Evolutionary conservation across 2,113 vertebrate species (phyloP), one percentile per base, ranked within the genome.

Genomic region (Pedetes capensis): DNA sequence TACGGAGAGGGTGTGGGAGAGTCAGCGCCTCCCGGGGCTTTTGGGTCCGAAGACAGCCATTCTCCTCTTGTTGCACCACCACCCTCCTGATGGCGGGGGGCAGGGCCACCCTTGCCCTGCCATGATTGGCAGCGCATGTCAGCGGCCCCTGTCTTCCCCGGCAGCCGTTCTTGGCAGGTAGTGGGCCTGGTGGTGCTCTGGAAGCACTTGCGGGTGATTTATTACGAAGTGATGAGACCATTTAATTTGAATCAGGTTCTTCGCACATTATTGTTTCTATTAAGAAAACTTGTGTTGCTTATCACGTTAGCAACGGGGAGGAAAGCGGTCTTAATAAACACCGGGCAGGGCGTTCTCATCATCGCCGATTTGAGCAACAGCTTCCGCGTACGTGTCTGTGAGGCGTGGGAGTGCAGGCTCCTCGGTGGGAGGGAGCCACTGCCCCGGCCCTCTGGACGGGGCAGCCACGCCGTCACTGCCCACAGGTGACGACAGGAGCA

Each of bases 191-290:
- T 11, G 0, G 66, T 34, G 14, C 88, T 75, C 6, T 59, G 84
- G 79, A 71, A n/a, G 63, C 11, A 23, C 84, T 91, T 29, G 83
- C 0, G 51, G 81, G 86, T 91, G 82, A 96, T 90, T 95, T 87
- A 88, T 91, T 64, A 42, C 86, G 11, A 84, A 59, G 89, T 91
- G 49, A 96, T 5, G 85, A 91, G 96, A 86, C 75, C 4, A 57
- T 93, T 96, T 96, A 89, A 94, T 96, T 71, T 74, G 74, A 75
- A 66, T 82, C 53, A 39, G 71, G 91, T 34, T 95, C 95, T 83
- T 59, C 53, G 42, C 76, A 63, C 69, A 2, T 82, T 59, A 72
- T 44, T 44, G 79, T 71, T 95, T 94, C 96, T 49, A 17, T 91
- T 47, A 79, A 86, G 95, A 85, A 80, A 71, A 68, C 80, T n/a